A percentile compares a stretch with the other conserved stretches of the same genome.
phyloP scores from a whole-genome alignment of 2,113 vertebrate genomes.

The Hippocampus comes region DNA sequence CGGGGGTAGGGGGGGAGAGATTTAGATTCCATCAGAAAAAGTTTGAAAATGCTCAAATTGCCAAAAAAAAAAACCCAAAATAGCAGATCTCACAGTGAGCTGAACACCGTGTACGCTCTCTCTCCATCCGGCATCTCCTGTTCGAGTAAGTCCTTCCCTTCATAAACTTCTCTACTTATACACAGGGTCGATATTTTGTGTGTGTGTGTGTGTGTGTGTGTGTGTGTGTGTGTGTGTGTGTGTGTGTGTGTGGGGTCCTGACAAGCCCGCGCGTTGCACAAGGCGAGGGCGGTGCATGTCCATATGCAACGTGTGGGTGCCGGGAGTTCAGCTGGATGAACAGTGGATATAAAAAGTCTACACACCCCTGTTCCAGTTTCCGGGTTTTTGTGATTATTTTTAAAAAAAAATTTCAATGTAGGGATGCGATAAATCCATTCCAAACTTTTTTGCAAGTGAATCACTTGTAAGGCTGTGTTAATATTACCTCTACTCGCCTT shows the following conservation, averaged over 20 bases:
- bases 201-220: slow-evolving; percentile 12
- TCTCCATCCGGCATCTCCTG: slow-evolving; percentile 32
- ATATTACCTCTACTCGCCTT: neutral
- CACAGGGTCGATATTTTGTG: slow-evolving; percentile 15
- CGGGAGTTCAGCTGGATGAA: slow-evolving; percentile 20
- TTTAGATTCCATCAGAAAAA: neutral
- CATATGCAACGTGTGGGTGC: slow-evolving; percentile 46
- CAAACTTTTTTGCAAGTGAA: too few species aligned
- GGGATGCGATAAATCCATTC: neutral
- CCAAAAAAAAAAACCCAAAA: too few species aligned
- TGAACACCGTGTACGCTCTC: too few species aligned
- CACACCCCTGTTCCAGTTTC: neutral
- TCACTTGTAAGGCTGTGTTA: too few species aligned
- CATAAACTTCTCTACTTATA: slow-evolving; percentile 58
- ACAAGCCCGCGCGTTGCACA: slow-evolving; percentile 40
- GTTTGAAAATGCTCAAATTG: slow-evolving; percentile 4
- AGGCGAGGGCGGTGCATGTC: slow-evolving; percentile 42
- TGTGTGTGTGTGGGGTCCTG: neutral
- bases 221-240: neutral
- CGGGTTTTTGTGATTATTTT: neutral
- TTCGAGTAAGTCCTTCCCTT: slow-evolving; percentile 29
- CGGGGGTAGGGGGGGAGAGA: neutral
- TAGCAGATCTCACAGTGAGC: slow-evolving; percentile 26
- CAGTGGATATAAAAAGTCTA: neutral
- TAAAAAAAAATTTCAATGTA: neutral